These are phyloP conservation scores for Craseonycteris thonglongyai DNA, from an alignment of 2,113 vertebrate genomes.

Conservation along the genomic window DNA sequence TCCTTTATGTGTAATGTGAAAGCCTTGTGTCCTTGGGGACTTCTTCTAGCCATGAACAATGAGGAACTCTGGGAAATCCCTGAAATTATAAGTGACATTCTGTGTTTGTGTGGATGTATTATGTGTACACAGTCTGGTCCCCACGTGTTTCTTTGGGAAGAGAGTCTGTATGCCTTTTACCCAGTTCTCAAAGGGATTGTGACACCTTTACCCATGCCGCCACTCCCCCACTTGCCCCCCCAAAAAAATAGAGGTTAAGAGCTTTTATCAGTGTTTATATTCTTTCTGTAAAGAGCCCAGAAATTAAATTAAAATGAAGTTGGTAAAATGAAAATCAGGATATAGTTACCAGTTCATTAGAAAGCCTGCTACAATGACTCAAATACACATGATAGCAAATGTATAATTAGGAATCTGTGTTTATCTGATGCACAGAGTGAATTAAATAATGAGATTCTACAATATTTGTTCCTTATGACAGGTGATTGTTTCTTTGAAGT, in stretches of 20 bases:
- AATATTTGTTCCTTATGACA: conserved; percentile 59
- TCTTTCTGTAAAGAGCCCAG: neutral
- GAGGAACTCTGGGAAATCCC: neutral
- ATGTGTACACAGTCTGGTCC: neutral
- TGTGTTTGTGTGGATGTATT: neutral
- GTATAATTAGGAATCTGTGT: conserved; percentile 28
- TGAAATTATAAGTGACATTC: neutral
- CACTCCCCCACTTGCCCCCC: accelerated
- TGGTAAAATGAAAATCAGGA: neutral
- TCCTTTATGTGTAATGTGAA: neutral
- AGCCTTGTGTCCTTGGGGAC: neutral
- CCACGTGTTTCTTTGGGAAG: neutral
- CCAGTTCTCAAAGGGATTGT: neutral
- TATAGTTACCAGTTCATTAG: neutral
- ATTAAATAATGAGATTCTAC: conserved; percentile 66
- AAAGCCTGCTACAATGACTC: neutral
- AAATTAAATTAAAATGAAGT: neutral
- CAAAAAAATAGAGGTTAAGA: neutral
- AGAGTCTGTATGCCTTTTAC: neutral
- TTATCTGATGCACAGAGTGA: conserved; percentile 54
- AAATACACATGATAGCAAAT: neutral
- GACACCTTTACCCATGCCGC: no score
- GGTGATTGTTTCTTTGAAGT: conserved; percentile 63
- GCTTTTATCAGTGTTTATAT: neutral
- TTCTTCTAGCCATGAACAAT: neutral